Evolutionary conservation across 1,140 invertebrate genomes (phyloP).

Genomic region (Micrasema longulum): DNA sequence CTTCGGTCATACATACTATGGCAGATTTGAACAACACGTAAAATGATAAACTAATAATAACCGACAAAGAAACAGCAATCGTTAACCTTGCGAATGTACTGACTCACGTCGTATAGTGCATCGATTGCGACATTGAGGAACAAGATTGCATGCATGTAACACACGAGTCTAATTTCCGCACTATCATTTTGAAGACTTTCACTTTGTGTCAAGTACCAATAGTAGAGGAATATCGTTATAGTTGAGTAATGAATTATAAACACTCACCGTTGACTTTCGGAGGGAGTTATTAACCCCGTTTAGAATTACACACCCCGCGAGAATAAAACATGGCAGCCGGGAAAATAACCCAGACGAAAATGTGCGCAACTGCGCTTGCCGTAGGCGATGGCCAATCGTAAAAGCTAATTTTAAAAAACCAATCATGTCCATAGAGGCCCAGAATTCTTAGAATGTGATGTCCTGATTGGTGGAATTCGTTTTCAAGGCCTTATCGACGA

Average conservation of each 20-base stretch:
- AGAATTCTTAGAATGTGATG: constrained; percentile 19
- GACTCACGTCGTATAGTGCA: constrained; percentile 41
- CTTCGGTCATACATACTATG: constrained; percentile 24
- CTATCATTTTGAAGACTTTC: constrained; percentile 44
- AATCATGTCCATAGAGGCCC: constrained; percentile 40
- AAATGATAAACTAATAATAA: constrained; percentile 42
- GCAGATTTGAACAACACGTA: constrained; percentile 38
- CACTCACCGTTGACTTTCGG: constrained; percentile 39
- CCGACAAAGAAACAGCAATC: constrained; percentile 29
- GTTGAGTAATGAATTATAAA: constrained; percentile 23
- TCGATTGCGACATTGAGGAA: constrained; percentile 45
- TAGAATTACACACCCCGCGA: constrained; percentile 42
- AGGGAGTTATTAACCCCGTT: constrained; percentile 45
- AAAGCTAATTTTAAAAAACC: constrained; percentile 46
- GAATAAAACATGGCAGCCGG: constrained; percentile 48
- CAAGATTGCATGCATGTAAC: constrained; percentile 46
- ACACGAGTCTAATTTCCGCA: constrained; percentile 45
- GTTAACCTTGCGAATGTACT: constrained; percentile 43
- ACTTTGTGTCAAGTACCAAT: constrained; percentile 38
- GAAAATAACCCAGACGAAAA: constrained; percentile 47
- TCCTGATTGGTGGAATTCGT: constrained; percentile 27
- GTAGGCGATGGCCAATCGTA: constrained; percentile 44
- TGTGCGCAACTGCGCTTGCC: constrained; percentile 41
- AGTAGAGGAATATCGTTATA: constrained; percentile 16
- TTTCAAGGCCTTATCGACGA: constrained; percentile 46